These are phyloP conservation scores for Streptopelia turtur DNA, from an alignment of 2,797 vertebrate species.

Conservation along the genomic window DNA sequence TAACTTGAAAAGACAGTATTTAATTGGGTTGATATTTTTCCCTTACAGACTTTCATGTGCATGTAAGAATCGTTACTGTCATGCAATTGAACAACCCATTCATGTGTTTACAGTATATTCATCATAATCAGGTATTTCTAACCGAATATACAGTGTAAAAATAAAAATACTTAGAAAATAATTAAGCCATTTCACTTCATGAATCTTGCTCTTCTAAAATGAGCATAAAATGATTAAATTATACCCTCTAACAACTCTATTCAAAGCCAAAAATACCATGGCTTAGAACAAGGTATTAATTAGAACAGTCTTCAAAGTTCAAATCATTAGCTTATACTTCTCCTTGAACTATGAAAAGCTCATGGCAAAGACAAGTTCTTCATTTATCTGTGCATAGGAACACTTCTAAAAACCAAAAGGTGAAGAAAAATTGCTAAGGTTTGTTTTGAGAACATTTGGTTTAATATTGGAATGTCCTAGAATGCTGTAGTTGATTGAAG, in stretches of 20 bases:
- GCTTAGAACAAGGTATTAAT: slow-evolving; percentile 52
- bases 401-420: slow-evolving; percentile 30
- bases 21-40: background rate
- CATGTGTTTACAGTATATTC: slow-evolving; percentile 16
- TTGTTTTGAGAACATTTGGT: slow-evolving; percentile 17
- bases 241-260: slow-evolving; percentile 45
- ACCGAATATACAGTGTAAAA: slow-evolving; percentile 68
- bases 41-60: slow-evolving; percentile 3
- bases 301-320: slow-evolving; percentile 61
- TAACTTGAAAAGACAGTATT: slow-evolving; percentile 41
- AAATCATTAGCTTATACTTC: slow-evolving; percentile 69
- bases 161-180: slow-evolving; percentile 74
- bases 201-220: slow-evolving; percentile 76
- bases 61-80: background rate
- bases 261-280: slow-evolving; percentile 38
- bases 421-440: slow-evolving; percentile 40
- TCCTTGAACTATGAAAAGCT: slow-evolving; percentile 58
- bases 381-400: slow-evolving; percentile 46
- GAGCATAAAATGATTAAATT: slow-evolving; percentile 73
- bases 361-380: slow-evolving; percentile 58
- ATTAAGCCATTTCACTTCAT: slow-evolving; percentile 71
- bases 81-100: slow-evolving; percentile 1
- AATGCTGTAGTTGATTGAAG: background rate
- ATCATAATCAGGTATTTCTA: slow-evolving; percentile 66
- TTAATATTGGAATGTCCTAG: slow-evolving; percentile 33